phyloP scores from a whole-genome alignment of 2,888 invertebrate species.

The Epinotia ramella region DNA sequence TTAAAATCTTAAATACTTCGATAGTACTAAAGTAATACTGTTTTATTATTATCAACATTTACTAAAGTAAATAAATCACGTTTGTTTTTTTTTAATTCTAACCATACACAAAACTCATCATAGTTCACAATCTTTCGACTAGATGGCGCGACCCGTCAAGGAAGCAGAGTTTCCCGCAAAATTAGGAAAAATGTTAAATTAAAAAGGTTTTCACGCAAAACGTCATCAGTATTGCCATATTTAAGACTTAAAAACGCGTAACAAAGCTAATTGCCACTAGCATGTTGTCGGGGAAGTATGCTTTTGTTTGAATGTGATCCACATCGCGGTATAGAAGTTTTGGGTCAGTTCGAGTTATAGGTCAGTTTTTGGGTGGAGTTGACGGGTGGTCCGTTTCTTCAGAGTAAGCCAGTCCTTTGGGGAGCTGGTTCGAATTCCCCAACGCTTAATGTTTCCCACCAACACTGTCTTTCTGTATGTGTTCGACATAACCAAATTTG shows the following conservation, averaged over 20 bases:
- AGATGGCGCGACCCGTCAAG: slow-evolving; percentile 31
- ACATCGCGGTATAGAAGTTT: slow-evolving; percentile 62
- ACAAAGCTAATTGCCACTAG: slow-evolving; percentile 5
- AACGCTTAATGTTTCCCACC: slow-evolving; percentile 59
- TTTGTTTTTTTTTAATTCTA: neutral
- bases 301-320: slow-evolving; percentile 47
- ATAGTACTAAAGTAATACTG: neutral
- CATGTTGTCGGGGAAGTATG: slow-evolving; percentile 34
- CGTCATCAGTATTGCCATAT: neutral
- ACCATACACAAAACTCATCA: neutral
- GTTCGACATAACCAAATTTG: slow-evolving; percentile 66
- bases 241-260: neutral
- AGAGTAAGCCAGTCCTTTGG: slow-evolving; percentile 69
- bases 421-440: slow-evolving; percentile 68
- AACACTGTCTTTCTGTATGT: slow-evolving; percentile 72
- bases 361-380: rapidly evolving
- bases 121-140: neutral
- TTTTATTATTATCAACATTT: neutral
- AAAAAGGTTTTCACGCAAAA: slow-evolving; percentile 27
- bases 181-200: slow-evolving; percentile 26
- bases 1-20: neutral
- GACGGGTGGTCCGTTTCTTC: slow-evolving; percentile 73
- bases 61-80: neutral
- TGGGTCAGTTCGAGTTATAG: slow-evolving; percentile 37
- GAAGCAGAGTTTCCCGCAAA: neutral